A percentile compares a stretch with the other conserved stretches of the same genome.
These are phyloP conservation scores for Zaprionus ornatus DNA, from an alignment of 1,140 invertebrate species.

Conservation along the genomic window DNA sequence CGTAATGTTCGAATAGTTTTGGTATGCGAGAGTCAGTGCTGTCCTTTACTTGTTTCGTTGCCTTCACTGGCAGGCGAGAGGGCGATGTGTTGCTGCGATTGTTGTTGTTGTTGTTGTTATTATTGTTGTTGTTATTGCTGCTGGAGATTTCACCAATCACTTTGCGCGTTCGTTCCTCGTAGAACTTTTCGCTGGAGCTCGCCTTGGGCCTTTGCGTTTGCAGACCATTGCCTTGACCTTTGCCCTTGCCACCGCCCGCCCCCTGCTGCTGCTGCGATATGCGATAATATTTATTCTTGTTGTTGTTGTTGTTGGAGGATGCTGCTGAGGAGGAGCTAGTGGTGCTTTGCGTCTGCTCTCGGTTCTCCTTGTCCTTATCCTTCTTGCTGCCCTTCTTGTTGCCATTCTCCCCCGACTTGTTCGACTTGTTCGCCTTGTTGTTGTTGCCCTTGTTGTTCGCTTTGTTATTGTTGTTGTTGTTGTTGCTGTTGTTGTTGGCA, in stretches of 20 bases:
- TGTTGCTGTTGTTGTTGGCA: constrained; percentile 29
- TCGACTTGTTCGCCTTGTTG: constrained; percentile 42
- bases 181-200: constrained; percentile 64
- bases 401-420: constrained; percentile 41
- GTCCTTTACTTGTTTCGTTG: constrained; percentile 86
- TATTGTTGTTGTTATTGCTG: constrained; percentile 9
- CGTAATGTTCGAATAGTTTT: constrained; percentile 89
- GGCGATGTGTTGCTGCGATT: constrained; percentile 27
- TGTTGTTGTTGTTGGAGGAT: constrained; percentile 46
- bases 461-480: constrained; percentile 31
- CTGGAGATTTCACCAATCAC: constrained; percentile 64
- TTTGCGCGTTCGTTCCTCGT: constrained; percentile 65
- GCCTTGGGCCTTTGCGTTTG: constrained; percentile 60
- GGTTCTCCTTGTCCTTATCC: constrained; percentile 31
- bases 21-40: constrained; percentile 85
- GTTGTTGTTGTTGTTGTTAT: constrained; percentile 21
- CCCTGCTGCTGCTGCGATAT: constrained; percentile 67
- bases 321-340: constrained; percentile 21
- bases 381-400: constrained; percentile 45
- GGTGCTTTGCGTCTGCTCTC: constrained; percentile 35
- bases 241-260: constrained; percentile 42
- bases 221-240: constrained; percentile 54
- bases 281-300: constrained; percentile 72
- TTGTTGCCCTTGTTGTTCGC: constrained; percentile 60
- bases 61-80: constrained; percentile 83